A percentile compares a stretch with the other conserved stretches of the same genome.
Conservation (phyloP, 2,888 invertebrate species). For the Sepiola atlantica region DNA sequence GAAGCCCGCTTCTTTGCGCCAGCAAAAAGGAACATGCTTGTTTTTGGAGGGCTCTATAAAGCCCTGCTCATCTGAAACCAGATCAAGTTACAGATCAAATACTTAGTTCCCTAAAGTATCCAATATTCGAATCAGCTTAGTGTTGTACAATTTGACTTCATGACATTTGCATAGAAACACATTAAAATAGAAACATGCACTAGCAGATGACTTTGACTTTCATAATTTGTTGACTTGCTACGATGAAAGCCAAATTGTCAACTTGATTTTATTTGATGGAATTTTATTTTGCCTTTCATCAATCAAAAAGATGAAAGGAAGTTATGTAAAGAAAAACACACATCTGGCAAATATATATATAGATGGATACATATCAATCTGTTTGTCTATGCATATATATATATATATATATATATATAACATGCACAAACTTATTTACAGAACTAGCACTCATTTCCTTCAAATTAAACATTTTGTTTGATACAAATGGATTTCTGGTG, state of each 20-base stretch:
- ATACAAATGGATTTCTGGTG: not conserved
- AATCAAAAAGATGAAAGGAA: not conserved
- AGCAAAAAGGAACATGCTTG: no score
- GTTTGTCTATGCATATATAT: not conserved
- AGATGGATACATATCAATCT: not conserved
- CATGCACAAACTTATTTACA: not conserved
- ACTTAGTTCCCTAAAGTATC: no score
- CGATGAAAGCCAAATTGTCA: not conserved
- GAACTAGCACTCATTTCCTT: not conserved
- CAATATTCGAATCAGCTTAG: no score
- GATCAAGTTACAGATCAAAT: no score
- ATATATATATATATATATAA: no score
- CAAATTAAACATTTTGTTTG: not conserved
- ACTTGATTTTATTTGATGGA: not conserved
- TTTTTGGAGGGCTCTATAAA: no score
- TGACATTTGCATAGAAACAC: not conserved
- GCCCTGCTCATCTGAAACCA: no score
- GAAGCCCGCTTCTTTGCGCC: no score
- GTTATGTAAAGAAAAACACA: not conserved
- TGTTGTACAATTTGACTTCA: no score
- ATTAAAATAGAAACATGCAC: not conserved
- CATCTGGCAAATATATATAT: not conserved
- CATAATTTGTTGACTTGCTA: not conserved
- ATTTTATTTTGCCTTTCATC: constrained; percentile 2
- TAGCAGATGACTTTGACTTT: not conserved